Evolutionary conservation across 2,888 invertebrate genomes (phyloP).

Genomic region (Saturnia pavonia): DNA sequence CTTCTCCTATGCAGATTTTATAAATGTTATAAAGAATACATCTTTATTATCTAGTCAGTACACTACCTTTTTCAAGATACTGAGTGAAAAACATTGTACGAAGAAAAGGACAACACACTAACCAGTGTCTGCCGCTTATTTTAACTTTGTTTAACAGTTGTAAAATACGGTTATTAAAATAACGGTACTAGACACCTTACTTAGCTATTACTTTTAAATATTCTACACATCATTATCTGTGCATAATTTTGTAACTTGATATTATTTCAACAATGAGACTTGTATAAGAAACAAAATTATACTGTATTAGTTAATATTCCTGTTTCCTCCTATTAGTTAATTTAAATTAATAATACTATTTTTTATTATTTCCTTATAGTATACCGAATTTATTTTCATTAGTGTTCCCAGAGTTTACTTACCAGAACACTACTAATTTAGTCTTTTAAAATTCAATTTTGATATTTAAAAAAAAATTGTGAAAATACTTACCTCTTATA

Average conservation of each 20-base stretch:
- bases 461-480: no score
- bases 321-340: no score
- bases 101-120: not conserved
- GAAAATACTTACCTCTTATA: no score
- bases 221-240: not conserved
- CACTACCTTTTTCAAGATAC: not conserved
- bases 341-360: no score
- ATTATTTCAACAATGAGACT: not conserved
- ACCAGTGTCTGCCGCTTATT: not conserved
- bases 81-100: not conserved
- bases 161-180: slow-evolving; percentile 8
- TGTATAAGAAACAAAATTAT: not conserved
- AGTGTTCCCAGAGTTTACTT: no score
- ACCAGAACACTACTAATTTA: no score
- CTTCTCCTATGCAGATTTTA: slow-evolving; percentile 17
- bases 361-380: no score
- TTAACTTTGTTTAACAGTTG: not conserved
- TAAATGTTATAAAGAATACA: slow-evolving; percentile 6
- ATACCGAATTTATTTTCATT: no score
- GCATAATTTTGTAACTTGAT: not conserved
- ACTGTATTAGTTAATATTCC: not conserved
- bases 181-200: not conserved
- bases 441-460: no score
- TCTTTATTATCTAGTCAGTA: slow-evolving; percentile 7
- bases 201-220: not conserved